Conservation (phyloP, 2,888 invertebrate species). For the Rhaphigaster nebulosa region DNA sequence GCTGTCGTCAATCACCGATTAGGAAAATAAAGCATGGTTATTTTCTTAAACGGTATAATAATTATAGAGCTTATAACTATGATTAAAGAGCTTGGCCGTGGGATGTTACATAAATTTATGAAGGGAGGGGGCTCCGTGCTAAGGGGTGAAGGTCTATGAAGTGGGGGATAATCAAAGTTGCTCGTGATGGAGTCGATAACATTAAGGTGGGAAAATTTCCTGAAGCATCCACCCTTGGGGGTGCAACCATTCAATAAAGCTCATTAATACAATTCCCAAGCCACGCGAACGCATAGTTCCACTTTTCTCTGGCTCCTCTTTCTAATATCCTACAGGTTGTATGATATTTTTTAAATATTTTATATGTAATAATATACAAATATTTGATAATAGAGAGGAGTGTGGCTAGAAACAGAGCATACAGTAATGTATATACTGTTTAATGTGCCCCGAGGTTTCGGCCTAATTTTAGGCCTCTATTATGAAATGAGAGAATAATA, state of each 20-base stretch:
- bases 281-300: neutral
- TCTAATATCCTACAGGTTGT: neutral
- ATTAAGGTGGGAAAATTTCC: conserved; percentile 30
- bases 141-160: neutral
- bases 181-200: neutral
- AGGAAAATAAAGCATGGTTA: neutral
- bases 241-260: conserved; percentile 7
- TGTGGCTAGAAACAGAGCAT: no score
- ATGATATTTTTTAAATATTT: neutral
- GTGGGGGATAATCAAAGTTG: conserved; percentile 11
- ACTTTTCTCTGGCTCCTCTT: neutral
- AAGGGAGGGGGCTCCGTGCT: neutral
- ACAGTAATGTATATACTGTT: no score
- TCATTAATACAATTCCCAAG: neutral
- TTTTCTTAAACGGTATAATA: neutral
- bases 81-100: no score
- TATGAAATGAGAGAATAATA: no score
- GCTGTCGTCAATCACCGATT: neutral
- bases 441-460: no score
- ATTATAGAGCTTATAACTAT: no score
- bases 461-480: no score
- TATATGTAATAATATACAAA: no score
- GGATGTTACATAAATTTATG: neutral
- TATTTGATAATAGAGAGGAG: no score
- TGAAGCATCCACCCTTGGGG: neutral